These are phyloP conservation scores for Agonum fuliginosum DNA, from an alignment of 2,888 invertebrate species.

Conservation along the genomic window DNA sequence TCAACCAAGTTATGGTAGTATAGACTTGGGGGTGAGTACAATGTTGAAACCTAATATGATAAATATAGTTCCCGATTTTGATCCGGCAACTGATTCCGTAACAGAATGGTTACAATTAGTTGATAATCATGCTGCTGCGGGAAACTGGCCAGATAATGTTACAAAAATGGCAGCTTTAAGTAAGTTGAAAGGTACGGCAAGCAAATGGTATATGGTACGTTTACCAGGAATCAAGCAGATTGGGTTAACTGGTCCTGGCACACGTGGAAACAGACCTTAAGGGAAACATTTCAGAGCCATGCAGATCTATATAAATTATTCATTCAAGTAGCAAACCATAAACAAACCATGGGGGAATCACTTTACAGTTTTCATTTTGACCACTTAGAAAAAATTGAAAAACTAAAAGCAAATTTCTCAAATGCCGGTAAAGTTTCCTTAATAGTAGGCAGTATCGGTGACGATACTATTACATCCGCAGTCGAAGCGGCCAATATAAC, in stretches of 20 bases:
- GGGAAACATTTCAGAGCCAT: constrained; percentile 49
- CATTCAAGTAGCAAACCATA: constrained; percentile 61
- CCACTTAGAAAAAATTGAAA: constrained; percentile 62
- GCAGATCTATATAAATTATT: constrained; percentile 58
- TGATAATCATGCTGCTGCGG: neutral
- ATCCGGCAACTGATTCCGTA: neutral
- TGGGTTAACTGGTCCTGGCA: constrained; percentile 60
- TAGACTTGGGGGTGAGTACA: no score
- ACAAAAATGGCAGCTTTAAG: no score
- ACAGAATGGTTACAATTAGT: neutral
- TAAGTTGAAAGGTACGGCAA: no score
- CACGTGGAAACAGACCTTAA: constrained; percentile 58
- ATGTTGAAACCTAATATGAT: no score
- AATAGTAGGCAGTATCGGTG: constrained; percentile 60
- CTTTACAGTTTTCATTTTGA: constrained; percentile 61
- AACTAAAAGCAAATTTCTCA: constrained; percentile 58
- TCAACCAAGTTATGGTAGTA: no score
- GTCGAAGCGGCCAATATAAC: no score
- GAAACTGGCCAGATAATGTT: neutral
- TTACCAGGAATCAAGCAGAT: constrained; percentile 52
- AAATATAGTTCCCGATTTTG: neutral
- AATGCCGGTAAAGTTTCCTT: constrained; percentile 62
- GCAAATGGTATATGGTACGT: constrained; percentile 61
- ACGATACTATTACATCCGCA: constrained; percentile 60
- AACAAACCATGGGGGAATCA: constrained; percentile 52